phyloP scores from a whole-genome alignment of 2,797 vertebrate species.

The Pseudochirops corinnae region DNA sequence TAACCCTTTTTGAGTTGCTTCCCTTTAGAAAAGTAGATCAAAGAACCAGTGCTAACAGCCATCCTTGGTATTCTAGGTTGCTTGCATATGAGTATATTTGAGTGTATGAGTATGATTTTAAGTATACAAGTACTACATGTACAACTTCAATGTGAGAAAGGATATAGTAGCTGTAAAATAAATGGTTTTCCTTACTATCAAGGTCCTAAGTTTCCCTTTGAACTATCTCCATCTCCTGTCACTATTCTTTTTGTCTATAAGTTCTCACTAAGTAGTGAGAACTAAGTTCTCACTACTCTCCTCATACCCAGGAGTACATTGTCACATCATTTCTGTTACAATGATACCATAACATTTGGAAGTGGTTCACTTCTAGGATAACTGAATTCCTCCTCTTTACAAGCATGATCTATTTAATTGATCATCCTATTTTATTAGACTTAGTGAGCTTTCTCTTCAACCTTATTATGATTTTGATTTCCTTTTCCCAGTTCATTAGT shows the following conservation, averaged over 20 bases:
- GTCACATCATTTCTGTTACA: neutral
- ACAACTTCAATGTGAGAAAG: neutral
- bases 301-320: too few species aligned
- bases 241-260: neutral
- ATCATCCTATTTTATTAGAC: neutral
- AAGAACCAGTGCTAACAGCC: too few species aligned
- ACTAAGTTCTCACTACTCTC: too few species aligned
- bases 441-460: neutral
- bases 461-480: neutral
- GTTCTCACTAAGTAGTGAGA: neutral
- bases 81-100: too few species aligned
- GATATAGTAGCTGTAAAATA: neutral
- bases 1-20: too few species aligned
- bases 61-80: too few species aligned
- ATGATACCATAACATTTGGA: neutral
- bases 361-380: neutral
- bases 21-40: too few species aligned
- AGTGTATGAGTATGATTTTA: neutral
- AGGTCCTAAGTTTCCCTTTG: neutral
- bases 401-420: neutral
- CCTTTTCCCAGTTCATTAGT: too few species aligned
- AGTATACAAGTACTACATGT: neutral
- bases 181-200: neutral
- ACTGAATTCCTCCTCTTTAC: neutral
- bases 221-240: neutral